Evolutionary conservation across 2,888 invertebrate genomes (phyloP).

Genomic region (Notocelia uddmanniana): DNA sequence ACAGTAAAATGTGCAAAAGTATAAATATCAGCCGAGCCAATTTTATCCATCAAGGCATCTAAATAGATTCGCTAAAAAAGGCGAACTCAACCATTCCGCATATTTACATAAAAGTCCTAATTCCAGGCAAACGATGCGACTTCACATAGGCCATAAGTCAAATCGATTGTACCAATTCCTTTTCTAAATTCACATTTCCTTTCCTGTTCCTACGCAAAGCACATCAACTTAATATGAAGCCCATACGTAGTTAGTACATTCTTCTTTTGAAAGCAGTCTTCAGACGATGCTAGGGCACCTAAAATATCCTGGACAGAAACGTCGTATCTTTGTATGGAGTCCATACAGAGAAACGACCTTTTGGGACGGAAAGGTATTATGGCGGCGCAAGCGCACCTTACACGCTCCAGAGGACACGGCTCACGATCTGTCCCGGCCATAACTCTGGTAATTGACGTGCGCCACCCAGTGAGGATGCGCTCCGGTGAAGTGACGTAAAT

Average conservation of each 20-base stretch:
- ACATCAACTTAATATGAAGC: not conserved
- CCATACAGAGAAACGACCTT: not conserved
- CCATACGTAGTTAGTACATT: constrained; percentile 5
- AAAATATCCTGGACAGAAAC: not conserved
- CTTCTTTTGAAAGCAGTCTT: not conserved
- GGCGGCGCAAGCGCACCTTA: constrained; percentile 56
- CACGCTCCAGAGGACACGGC: constrained; percentile 64
- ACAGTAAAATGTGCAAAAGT: no score
- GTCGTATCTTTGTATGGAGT: not conserved
- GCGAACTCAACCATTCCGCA: not conserved
- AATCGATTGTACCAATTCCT: constrained; percentile 31
- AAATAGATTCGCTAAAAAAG: no score
- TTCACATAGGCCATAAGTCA: constrained; percentile 10
- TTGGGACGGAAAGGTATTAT: not conserved
- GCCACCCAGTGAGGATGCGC: constrained; percentile 71
- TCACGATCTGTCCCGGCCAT: constrained; percentile 81
- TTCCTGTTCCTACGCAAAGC: not conserved
- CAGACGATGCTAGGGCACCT: constrained; percentile 3
- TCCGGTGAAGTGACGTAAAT: constrained; percentile 51
- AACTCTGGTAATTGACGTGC: constrained; percentile 81
- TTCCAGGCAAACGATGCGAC: constrained; percentile 12
- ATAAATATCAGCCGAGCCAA: no score
- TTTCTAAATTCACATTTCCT: constrained; percentile 23
- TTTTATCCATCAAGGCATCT: no score
- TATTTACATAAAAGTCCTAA: not conserved